phyloP scores from a whole-genome alignment of 2,888 invertebrate species.

The Thereva nobilitata region DNA sequence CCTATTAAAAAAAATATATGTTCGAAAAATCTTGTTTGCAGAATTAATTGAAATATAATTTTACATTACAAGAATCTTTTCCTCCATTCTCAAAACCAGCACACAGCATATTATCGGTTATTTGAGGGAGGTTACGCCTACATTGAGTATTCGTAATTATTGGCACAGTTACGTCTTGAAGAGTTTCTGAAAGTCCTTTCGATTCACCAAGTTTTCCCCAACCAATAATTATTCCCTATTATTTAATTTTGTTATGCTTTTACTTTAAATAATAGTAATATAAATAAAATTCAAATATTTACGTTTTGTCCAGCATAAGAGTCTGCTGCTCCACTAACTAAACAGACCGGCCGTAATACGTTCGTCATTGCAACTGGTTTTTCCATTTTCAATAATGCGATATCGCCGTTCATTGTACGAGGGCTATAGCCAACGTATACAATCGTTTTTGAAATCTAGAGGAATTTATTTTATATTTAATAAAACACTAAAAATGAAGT shows the following conservation, averaged over 20 bases:
- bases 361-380: slow-evolving; percentile 64
- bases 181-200: slow-evolving; percentile 68
- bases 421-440: not conserved
- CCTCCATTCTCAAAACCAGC: slow-evolving; percentile 54
- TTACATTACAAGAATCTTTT: slow-evolving; percentile 55
- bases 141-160: slow-evolving; percentile 67
- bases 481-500: no score
- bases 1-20: slow-evolving; percentile 45
- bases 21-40: not conserved
- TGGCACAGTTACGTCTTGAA: slow-evolving; percentile 78
- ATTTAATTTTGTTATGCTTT: not conserved
- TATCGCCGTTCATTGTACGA: slow-evolving; percentile 77
- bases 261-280: not conserved
- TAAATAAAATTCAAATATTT: slow-evolving; percentile 17
- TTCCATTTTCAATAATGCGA: slow-evolving; percentile 74
- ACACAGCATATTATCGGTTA: slow-evolving; percentile 56
- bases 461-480: no score
- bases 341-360: slow-evolving; percentile 74
- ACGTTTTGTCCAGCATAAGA: slow-evolving; percentile 53
- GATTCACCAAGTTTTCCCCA: slow-evolving; percentile 78
- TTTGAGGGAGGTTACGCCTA: slow-evolving; percentile 50
- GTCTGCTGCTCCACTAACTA: slow-evolving; percentile 63
- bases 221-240: slow-evolving; percentile 68
- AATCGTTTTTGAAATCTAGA: not conserved
- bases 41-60: not conserved